Percentiles rank a stretch among this genome's conserved stretches.
Evolutionary conservation across 2,113 vertebrate species (phyloP).

Genomic region (Mungos mungo): DNA sequence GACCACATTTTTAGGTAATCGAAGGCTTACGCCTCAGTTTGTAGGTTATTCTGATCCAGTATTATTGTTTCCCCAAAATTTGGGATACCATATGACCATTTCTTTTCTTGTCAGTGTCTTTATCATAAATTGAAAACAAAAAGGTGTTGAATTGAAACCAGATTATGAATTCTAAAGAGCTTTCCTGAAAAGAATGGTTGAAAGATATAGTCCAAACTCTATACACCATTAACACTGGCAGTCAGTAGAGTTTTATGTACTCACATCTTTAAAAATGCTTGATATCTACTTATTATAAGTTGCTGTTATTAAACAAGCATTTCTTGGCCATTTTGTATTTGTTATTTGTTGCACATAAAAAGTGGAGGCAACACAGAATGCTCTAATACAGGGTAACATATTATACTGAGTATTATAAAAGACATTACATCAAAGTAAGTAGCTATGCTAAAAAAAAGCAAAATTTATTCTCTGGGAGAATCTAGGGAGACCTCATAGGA

Average conservation of each 20-base stretch:
- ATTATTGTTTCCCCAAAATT: slow-evolving; percentile 3
- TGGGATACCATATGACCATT: neutral
- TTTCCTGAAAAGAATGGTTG: neutral
- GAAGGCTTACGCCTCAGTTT: slow-evolving; percentile 36
- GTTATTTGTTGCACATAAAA: neutral
- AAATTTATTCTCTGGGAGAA: neutral
- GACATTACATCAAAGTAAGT: neutral
- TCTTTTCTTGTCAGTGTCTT: slow-evolving; percentile 13
- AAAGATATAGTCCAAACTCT: neutral
- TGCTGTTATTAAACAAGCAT: neutral
- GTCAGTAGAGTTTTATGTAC: neutral
- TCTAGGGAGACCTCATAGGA: neutral
- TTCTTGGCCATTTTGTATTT: neutral
- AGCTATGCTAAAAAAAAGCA: neutral
- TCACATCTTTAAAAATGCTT: slow-evolving; percentile 22
- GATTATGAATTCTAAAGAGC: neutral
- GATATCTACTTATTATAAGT: neutral
- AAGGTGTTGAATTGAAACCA: neutral
- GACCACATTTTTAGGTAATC: slow-evolving; percentile 39
- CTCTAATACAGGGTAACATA: neutral
- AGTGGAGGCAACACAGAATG: neutral
- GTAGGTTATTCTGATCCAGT: slow-evolving; percentile 11
- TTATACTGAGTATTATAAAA: neutral
- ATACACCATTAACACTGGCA: neutral
- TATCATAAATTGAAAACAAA: slow-evolving; percentile 38